Evolutionary conservation across 2,888 invertebrate genomes (phyloP).

Genomic region (Nymphalis c-album): DNA sequence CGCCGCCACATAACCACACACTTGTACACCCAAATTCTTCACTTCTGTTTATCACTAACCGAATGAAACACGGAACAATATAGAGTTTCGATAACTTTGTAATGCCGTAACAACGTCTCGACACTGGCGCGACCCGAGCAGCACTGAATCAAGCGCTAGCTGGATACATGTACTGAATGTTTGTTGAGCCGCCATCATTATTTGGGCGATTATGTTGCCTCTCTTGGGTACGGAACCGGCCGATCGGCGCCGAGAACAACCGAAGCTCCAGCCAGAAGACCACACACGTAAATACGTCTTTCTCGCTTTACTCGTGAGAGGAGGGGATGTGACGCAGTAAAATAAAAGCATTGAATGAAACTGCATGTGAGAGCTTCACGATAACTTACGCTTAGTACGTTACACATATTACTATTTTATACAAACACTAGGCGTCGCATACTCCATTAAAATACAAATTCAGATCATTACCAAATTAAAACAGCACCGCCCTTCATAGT

Average conservation of each 20-base stretch:
- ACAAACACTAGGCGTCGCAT: not conserved
- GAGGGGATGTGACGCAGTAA: constrained; percentile 62
- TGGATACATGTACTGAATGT: constrained; percentile 69
- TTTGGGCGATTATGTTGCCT: constrained; percentile 77
- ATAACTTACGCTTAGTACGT: constrained; percentile 30
- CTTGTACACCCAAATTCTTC: constrained; percentile 75
- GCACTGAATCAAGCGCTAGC: constrained; percentile 67
- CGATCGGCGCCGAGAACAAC: constrained; percentile 62
- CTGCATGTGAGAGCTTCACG: constrained; percentile 46
- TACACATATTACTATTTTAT: constrained; percentile 28
- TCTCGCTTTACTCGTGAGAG: constrained; percentile 62
- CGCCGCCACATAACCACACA: constrained; percentile 82
- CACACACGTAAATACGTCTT: constrained; percentile 69
- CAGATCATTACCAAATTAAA: too few species aligned
- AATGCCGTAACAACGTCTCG: constrained; percentile 59
- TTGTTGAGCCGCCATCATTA: constrained; percentile 80
- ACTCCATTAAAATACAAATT: not conserved
- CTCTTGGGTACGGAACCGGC: constrained; percentile 63
- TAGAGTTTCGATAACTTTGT: constrained; percentile 60
- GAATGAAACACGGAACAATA: constrained; percentile 69
- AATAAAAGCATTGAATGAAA: constrained; percentile 78
- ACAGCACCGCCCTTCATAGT: not conserved
- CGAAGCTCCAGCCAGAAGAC: constrained; percentile 66
- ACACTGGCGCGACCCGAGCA: constrained; percentile 69
- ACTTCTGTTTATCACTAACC: constrained; percentile 73